These are phyloP conservation scores for Drosophila kanekoi DNA, from an alignment of 2,888 invertebrate genomes.

Conservation along the genomic window DNA sequence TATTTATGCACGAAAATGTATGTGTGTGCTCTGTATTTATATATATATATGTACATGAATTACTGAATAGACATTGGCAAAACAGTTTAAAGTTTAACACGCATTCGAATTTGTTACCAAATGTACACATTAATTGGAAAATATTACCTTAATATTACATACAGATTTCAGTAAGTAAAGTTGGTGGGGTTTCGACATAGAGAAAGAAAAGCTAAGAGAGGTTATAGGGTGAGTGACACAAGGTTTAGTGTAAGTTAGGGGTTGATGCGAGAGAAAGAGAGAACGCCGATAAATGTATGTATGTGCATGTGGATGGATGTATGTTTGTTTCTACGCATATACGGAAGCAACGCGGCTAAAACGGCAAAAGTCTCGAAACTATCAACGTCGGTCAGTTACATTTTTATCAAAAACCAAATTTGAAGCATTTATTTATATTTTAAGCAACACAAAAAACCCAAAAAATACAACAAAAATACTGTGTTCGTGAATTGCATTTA, in stretches of 20 bases:
- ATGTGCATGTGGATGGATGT: background rate
- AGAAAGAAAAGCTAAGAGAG: slow-evolving; percentile 17
- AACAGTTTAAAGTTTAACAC: no score
- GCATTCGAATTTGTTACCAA: no score
- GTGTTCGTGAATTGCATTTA: slow-evolving; percentile 5
- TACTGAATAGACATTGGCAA: no score
- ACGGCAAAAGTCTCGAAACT: slow-evolving; percentile 11
- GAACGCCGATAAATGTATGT: slow-evolving; percentile 16
- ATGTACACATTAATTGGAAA: background rate
- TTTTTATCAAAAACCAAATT: background rate
- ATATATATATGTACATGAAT: background rate
- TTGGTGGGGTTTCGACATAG: background rate
- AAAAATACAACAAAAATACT: background rate
- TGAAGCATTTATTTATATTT: background rate
- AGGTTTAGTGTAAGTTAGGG: slow-evolving; percentile 53
- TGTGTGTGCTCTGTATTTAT: background rate
- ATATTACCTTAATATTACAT: slow-evolving; percentile 1
- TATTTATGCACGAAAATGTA: background rate
- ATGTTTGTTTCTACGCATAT: background rate
- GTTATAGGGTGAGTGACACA: slow-evolving; percentile 73
- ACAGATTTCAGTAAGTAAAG: slow-evolving; percentile 19
- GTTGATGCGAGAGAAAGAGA: slow-evolving; percentile 49
- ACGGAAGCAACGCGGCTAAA: slow-evolving; percentile 24
- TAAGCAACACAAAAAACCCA: background rate
- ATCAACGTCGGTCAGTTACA: background rate